phyloP scores from a whole-genome alignment of 2,113 vertebrate species.

The Eretmochelys imbricata region DNA sequence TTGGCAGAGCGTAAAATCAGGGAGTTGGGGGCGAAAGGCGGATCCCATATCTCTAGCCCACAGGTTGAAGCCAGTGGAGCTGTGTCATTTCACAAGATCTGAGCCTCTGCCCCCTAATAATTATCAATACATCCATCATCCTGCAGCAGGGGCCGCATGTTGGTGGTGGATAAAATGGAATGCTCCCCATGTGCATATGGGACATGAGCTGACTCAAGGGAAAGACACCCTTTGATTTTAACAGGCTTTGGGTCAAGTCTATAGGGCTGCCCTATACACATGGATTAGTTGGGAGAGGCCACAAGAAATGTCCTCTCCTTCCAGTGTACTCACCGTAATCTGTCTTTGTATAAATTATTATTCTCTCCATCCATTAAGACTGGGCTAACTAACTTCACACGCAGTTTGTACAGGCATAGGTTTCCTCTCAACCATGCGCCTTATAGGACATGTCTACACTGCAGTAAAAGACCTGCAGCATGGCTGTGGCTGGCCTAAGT shows the following conservation, averaged over 20 bases:
- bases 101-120: background rate
- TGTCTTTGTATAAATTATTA: background rate
- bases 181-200: background rate
- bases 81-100: background rate
- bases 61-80: background rate
- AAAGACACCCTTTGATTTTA: background rate
- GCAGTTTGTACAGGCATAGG: accelerated
- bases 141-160: background rate
- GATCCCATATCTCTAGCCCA: background rate
- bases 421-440: too few species aligned
- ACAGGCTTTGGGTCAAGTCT: background rate
- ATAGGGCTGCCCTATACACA: background rate
- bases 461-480: background rate
- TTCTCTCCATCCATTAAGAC: background rate
- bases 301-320: background rate
- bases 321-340: background rate
- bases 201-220: background rate
- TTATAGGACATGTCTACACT: background rate
- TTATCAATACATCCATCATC: background rate
- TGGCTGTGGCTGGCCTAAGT: background rate
- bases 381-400: background rate
- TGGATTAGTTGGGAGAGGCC: background rate
- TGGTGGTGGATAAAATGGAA: background rate
- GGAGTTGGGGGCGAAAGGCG: background rate
- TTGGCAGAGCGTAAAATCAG: background rate